A percentile compares a stretch with the other conserved stretches of the same genome.
Evolutionary conservation across 2,797 vertebrate genomes (phyloP).

Genomic region (Lates japonicus): DNA sequence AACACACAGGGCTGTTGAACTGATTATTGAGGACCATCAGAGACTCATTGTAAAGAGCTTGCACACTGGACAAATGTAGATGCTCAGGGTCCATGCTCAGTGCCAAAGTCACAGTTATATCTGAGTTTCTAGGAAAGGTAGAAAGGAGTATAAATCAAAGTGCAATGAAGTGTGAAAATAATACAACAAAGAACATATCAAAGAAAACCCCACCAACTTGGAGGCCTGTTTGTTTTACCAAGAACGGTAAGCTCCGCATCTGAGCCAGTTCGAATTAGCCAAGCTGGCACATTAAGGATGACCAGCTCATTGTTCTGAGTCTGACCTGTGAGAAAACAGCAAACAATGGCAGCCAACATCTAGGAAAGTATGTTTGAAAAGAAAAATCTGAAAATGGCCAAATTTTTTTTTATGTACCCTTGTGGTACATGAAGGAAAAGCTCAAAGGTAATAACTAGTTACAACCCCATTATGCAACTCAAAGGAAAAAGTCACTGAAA

Average conservation of each 20-base stretch:
- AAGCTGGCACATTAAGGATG: conserved; percentile 73
- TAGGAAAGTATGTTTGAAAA: conserved; percentile 13
- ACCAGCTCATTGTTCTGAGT: conserved; percentile 71
- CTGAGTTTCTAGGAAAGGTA: conserved; percentile 71
- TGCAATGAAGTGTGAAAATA: neutral
- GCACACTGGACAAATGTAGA: conserved; percentile 85
- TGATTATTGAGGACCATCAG: conserved; percentile 83
- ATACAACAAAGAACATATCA: neutral
- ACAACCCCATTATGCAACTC: conserved; percentile 13
- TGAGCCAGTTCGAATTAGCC: conserved; percentile 78
- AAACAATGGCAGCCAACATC: conserved; percentile 27
- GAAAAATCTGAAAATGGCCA: neutral
- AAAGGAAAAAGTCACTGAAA: neutral
- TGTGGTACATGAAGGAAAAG: neutral
- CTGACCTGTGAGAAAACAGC: conserved; percentile 56
- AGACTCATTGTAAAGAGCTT: conserved; percentile 80
- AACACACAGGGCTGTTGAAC: conserved; percentile 56
- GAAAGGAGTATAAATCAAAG: conserved; percentile 7
- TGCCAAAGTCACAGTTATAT: conserved; percentile 81
- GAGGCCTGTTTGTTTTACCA: conserved; percentile 64
- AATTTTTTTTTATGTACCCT: neutral
- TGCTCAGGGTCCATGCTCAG: conserved; percentile 73
- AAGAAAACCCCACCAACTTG: conserved; percentile 70
- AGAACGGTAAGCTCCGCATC: neutral
- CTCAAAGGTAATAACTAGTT: neutral